A percentile compares a stretch with the other conserved stretches of the same genome.
phyloP scores from a whole-genome alignment of 2,113 vertebrate genomes.

The Pitta sordida region DNA sequence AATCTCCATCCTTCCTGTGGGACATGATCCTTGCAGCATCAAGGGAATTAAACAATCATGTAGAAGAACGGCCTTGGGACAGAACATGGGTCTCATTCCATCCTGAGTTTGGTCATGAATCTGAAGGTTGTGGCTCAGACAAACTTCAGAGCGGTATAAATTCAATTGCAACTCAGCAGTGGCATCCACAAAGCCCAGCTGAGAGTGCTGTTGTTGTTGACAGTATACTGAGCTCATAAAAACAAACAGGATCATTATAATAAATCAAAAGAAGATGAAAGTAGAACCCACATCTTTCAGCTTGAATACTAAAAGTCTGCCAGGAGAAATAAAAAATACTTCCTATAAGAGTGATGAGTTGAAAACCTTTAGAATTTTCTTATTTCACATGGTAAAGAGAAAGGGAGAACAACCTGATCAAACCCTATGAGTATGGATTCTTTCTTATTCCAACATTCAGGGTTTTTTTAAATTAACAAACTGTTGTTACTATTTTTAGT shows the following conservation, averaged over 20 bases:
- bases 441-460: background rate
- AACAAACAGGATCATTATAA: conserved; percentile 35
- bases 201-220: conserved; percentile 30
- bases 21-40: background rate
- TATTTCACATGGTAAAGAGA: background rate
- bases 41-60: background rate
- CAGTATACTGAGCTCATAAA: conserved; percentile 40
- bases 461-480: background rate
- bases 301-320: conserved; percentile 11
- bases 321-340: conserved; percentile 22
- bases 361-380: background rate
- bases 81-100: background rate
- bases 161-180: conserved; percentile 7
- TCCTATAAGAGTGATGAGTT: conserved; percentile 8
- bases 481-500: background rate
- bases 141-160: background rate
- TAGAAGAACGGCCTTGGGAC: background rate
- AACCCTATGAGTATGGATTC: background rate
- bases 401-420: background rate
- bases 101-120: conserved; percentile 18
- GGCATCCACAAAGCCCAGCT: conserved; percentile 23
- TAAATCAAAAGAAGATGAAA: conserved; percentile 65
- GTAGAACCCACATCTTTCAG: conserved; percentile 38
- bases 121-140: conserved; percentile 27
- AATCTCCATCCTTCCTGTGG: background rate